A percentile compares a stretch with the other conserved stretches of the same genome.
phyloP scores from a whole-genome alignment of 2,888 invertebrate genomes.

The Anthophora plumipes region DNA sequence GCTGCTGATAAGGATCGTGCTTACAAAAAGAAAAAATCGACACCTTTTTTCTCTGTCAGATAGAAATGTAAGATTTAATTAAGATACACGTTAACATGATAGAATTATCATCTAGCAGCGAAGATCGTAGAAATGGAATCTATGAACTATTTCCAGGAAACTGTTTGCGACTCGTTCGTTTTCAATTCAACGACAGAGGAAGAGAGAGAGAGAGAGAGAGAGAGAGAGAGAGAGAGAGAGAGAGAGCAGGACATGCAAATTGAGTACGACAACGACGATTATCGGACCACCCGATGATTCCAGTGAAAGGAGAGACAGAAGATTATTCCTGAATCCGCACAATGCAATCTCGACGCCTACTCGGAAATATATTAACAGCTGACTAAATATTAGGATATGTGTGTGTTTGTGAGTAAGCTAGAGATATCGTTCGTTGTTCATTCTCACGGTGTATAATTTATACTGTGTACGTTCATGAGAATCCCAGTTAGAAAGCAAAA shows the following conservation, averaged over 20 bases:
- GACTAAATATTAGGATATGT: slow-evolving; percentile 5
- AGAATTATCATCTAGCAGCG: slow-evolving; percentile 15
- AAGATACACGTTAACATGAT: slow-evolving; percentile 38
- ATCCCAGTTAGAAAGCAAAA: background rate
- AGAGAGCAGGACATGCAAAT: slow-evolving; percentile 40
- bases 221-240: background rate
- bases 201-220: background rate
- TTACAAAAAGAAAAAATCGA: slow-evolving; percentile 23
- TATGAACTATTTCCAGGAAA: slow-evolving; percentile 19
- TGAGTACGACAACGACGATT: slow-evolving; percentile 18
- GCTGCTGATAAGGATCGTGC: slow-evolving; percentile 29
- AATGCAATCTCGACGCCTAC: slow-evolving; percentile 52
- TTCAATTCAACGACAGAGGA: slow-evolving; percentile 13
- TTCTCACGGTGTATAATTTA: background rate
- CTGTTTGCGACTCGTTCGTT: background rate
- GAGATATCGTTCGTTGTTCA: background rate
- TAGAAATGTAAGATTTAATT: slow-evolving; percentile 47
- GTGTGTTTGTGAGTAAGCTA: slow-evolving; percentile 21
- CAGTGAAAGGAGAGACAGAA: slow-evolving; percentile 48
- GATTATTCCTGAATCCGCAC: slow-evolving; percentile 60
- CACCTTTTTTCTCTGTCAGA: background rate
- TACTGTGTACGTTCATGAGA: background rate
- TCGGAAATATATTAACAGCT: slow-evolving; percentile 58
- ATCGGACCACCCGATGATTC: slow-evolving; percentile 49
- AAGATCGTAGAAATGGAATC: background rate